phyloP scores from a whole-genome alignment of 2,888 invertebrate genomes.

The Drosophila siamana region DNA sequence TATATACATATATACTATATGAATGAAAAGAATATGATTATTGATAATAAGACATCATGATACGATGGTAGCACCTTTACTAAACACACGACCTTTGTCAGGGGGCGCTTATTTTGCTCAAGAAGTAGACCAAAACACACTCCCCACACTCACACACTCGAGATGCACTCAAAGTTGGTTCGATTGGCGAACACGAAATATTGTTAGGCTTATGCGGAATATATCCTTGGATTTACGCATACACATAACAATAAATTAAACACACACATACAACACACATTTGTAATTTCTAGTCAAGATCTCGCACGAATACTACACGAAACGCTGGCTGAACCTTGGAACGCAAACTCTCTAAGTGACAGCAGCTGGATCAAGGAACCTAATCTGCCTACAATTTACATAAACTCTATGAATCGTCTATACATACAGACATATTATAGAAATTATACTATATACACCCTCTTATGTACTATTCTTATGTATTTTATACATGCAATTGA shows the following conservation, averaged over 20 bases:
- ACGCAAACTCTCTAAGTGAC: not conserved
- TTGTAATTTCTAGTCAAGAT: slow-evolving; percentile 70
- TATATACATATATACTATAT: slow-evolving; percentile 20
- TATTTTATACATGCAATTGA: slow-evolving; percentile 78
- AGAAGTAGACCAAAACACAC: slow-evolving; percentile 48
- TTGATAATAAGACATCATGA: slow-evolving; percentile 25
- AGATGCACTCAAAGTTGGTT: slow-evolving; percentile 23
- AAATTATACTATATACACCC: slow-evolving; percentile 53
- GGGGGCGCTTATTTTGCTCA: slow-evolving; percentile 60
- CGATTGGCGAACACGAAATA: not conserved
- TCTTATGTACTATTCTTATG: slow-evolving; percentile 80
- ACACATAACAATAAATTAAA: slow-evolving; percentile 22
- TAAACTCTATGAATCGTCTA: slow-evolving; percentile 38
- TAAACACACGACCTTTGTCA: slow-evolving; percentile 32
- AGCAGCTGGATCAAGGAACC: slow-evolving; percentile 53
- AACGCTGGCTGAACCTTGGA: slow-evolving; percentile 16
- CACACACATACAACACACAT: slow-evolving; percentile 22
- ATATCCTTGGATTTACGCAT: slow-evolving; percentile 11
- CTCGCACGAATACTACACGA: slow-evolving; percentile 52
- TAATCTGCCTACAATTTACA: slow-evolving; percentile 78
- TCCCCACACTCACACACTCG: slow-evolving; percentile 10
- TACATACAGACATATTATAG: slow-evolving; percentile 54
- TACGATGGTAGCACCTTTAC: slow-evolving; percentile 29
- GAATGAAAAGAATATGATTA: not conserved
- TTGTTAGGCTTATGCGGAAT: slow-evolving; percentile 33